Conservation (phyloP, 2,888 invertebrate species). For the Nymphalis c-album region DNA sequence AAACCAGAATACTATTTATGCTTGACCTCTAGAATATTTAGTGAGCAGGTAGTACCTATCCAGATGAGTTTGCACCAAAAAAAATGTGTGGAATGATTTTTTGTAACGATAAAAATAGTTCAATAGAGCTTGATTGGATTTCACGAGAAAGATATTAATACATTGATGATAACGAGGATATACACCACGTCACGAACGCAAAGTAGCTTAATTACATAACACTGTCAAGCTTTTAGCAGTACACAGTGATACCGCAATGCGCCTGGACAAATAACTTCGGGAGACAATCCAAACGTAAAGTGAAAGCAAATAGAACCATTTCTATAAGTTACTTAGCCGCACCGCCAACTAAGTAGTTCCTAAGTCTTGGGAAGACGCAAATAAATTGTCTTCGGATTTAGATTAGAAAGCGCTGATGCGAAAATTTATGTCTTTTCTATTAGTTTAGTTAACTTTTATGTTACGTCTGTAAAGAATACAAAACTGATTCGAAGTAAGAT, state of each 20-base stretch:
- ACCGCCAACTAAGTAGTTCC: slow-evolving; percentile 3
- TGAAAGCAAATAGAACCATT: not conserved
- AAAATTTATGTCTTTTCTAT: not conserved
- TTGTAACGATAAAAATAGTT: too few species aligned
- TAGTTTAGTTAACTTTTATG: not conserved
- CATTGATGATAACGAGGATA: too few species aligned
- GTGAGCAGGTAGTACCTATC: too few species aligned
- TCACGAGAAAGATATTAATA: too few species aligned
- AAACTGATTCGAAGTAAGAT: too few species aligned
- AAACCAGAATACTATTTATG: too few species aligned
- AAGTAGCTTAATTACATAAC: not conserved
- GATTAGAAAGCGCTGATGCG: not conserved
- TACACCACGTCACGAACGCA: too few species aligned
- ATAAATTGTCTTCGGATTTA: slow-evolving; percentile 9
- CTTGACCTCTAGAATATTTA: too few species aligned
- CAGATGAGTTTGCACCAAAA: too few species aligned
- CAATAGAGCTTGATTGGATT: too few species aligned
- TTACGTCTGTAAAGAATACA: not conserved
- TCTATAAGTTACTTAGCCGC: slow-evolving; percentile 4
- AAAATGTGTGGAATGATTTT: too few species aligned
- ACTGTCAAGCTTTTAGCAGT: not conserved
- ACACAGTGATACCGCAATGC: slow-evolving; percentile 7
- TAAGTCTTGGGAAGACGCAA: slow-evolving; percentile 3
- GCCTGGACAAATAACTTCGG: not conserved
- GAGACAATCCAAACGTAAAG: not conserved